Percentiles rank a stretch among this genome's conserved stretches.
phyloP scores from a whole-genome alignment of 2,113 vertebrate species.

The Butastur rufipennis region DNA sequence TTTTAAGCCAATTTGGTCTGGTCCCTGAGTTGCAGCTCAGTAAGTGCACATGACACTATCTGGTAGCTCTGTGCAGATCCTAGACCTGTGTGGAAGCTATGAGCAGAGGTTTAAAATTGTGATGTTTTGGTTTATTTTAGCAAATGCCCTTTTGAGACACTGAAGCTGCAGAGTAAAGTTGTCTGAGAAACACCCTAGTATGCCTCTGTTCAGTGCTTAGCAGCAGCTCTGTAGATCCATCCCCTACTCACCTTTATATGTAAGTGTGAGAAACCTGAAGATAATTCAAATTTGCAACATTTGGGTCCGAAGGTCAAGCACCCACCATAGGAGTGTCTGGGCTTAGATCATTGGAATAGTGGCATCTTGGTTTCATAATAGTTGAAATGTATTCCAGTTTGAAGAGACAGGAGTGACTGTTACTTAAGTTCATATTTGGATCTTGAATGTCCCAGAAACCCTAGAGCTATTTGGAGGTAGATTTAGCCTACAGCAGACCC shows the following conservation, averaged over 20 bases:
- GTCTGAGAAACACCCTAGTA: neutral
- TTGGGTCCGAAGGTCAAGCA: neutral
- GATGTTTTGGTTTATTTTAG: neutral
- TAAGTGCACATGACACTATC: neutral
- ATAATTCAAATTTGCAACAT: neutral
- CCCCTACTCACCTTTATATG: neutral
- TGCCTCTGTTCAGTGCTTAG: neutral
- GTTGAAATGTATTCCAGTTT: neutral
- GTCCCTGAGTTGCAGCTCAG: neutral
- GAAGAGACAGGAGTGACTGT: neutral
- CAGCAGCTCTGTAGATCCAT: neutral
- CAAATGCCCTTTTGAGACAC: neutral
- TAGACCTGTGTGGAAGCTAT: neutral
- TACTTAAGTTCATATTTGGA: neutral
- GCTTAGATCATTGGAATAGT: neutral
- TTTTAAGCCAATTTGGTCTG: neutral
- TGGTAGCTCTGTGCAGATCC: neutral
- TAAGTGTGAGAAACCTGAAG: neutral
- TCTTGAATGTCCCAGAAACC: neutral
- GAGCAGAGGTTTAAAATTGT: neutral
- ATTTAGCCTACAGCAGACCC: neutral
- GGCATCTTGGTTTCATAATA: neutral
- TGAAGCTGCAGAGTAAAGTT: neutral
- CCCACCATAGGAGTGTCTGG: neutral
- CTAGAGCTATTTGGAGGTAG: neutral